Evolutionary conservation across 2,888 invertebrate genomes (phyloP), one percentile per base, ranked within the genome.

Genomic region (Colletes collaris): DNA sequence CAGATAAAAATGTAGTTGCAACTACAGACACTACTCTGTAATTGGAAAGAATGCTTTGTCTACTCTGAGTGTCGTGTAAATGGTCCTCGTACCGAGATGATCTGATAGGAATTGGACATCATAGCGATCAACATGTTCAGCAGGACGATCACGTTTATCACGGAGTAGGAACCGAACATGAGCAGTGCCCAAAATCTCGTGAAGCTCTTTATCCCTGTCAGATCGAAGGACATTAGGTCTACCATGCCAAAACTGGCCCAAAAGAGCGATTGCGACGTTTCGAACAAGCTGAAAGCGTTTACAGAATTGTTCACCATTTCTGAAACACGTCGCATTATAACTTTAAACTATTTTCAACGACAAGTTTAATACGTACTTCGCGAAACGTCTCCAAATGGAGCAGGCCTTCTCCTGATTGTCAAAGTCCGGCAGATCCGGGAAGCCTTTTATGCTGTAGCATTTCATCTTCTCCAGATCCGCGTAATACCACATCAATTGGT

Each of bases 91-190:
- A 98, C 98, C 89, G 98, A 99, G 89, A 99, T 99, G 81, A 98
- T 97, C 94, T 99, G 98, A 93, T 99, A 99, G 0, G 99, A 99
- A 93, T 98, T 99, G 78, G 98, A 98, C 99, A 99, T 99, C 99
- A 99, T 99, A 90, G 99, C 99, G 92, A 99, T 99, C 55, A 99
- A 95, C 96, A 99, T 98, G 93, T 99, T 99, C 81, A 99, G 95
- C 40, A 99, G 95, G 0, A 99, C 99, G 88, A 99, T 98, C 83
- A 99, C 97, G 92, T 99, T 98, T 93, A 99, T 99, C 81, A 98
- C 98, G 74, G 98, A 98, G 93, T 99, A 99, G 5, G 97, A 98
- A 56, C 99, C 99, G 92, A 99, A 99, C 96, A 99, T 99, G 4
- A 99, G 95, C 70, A 99, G 95, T 0, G 98, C 98, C 99, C 97